Base-by-base conservation (phyloP, 2,113 vertebrate genomes). In the Aspiorhynchus laticeps region DNA sequence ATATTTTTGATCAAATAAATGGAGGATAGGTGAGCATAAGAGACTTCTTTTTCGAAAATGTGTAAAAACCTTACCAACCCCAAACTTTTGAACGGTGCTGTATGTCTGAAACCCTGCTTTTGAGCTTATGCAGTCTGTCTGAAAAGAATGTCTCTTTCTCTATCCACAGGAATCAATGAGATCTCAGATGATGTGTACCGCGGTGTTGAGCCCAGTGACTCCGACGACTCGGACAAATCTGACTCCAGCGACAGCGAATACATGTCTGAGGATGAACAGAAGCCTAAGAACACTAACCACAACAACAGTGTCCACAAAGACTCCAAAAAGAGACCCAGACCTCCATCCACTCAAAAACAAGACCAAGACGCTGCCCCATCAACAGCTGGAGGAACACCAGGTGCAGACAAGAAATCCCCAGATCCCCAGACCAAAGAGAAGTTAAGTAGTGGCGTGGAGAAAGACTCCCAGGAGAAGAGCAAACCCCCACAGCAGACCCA, bases 231-330 rank as follows among this genome's bases (percentile, higher is more conserved):
- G 0, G 98, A 99, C 87, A 99, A 99, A 89, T 98, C 97, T 0
- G 98, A 99, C 75, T 97, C 97, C 3, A 99, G 97, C 24, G 98
- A 98, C 88, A 99, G 98, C 3, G 98, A 99, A 86, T 97, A 97
- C 36, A 92, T 95, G 76, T 97, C 96, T 0, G 98, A 99, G 0
- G 98, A 99, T 11, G 97, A 98, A 59, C 97, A 96, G 92, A 97
- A 96, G 92, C 93, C 96, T 90, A 98, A 98, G 93, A 96, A 94
- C 1, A 95, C 96, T 28, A 91, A 93, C 6, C 96, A 96, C 2
- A 97, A 97, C 14, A 96, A 97, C 83, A 97, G 96, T 48, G 97
- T 97, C 51, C 93, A 89, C 88, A 83, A 78, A 78, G 96, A 96
- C 85, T 82, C 92, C 89, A 96, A 96, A 93, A 96, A 96, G 93